Percentiles rank a stretch among this genome's conserved stretches.
Evolutionary conservation across 2,888 invertebrate genomes (phyloP).

Genomic region (Pristionchus entomophagus): DNA sequence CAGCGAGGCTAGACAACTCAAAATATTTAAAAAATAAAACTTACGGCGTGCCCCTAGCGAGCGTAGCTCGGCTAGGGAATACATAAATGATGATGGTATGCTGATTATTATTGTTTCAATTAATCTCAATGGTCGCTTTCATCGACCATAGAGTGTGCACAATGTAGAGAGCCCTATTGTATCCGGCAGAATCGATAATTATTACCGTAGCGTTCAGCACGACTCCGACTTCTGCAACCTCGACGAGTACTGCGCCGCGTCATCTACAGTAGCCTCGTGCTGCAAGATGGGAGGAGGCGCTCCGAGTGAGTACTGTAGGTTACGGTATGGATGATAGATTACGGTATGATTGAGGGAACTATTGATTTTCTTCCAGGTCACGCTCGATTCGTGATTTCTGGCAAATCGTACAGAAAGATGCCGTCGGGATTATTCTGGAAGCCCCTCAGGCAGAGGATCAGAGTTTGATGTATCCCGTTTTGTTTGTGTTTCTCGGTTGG

Average conservation of each 20-base stretch:
- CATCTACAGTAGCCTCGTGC: slow-evolving; percentile 26
- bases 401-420: neutral
- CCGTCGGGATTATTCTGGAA: slow-evolving; percentile 5
- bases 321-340: neutral
- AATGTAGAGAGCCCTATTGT: too few species aligned
- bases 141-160: too few species aligned
- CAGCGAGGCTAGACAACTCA: too few species aligned
- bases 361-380: neutral
- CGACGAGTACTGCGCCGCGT: slow-evolving; percentile 42
- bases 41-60: too few species aligned
- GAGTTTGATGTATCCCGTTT: neutral
- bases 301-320: slow-evolving; percentile 19
- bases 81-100: too few species aligned
- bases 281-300: slow-evolving; percentile 38
- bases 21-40: too few species aligned
- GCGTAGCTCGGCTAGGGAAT: too few species aligned
- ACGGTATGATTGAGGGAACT: neutral
- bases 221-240: slow-evolving; percentile 41
- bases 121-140: too few species aligned
- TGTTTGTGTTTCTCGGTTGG: neutral
- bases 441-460: neutral
- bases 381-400: neutral
- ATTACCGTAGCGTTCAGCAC: too few species aligned
- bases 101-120: too few species aligned
- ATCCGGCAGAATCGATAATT: too few species aligned